phyloP scores from a whole-genome alignment of 2,113 vertebrate species.

The Paracanthobrama guichenoti region DNA sequence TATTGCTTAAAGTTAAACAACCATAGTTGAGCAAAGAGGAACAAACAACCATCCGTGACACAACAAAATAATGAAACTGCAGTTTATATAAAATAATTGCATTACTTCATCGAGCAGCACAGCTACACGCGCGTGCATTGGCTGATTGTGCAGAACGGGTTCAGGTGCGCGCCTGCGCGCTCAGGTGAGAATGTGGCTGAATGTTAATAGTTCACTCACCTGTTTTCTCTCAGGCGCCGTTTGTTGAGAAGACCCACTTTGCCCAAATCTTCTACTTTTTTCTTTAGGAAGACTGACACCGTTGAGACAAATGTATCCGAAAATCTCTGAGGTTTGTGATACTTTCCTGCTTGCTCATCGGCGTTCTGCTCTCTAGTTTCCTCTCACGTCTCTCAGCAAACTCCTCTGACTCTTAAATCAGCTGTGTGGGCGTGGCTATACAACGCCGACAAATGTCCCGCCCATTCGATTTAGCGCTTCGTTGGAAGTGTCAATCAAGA shows the following conservation, averaged over 20 bases:
- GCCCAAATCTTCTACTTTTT: background rate
- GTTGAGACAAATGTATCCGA: background rate
- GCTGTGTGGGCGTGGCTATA: conserved; percentile 51
- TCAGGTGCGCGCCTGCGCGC: conserved; percentile 23
- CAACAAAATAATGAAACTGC: too few species aligned
- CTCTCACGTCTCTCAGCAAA: conserved; percentile 36
- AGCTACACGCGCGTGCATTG: background rate
- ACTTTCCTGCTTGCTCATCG: background rate
- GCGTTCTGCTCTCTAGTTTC: background rate
- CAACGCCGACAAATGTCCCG: conserved; percentile 35
- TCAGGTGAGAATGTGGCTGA: background rate
- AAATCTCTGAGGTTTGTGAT: background rate
- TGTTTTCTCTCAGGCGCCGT: conserved; percentile 1
- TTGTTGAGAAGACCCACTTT: background rate
- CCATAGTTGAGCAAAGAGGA: too few species aligned
- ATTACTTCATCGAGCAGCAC: background rate
- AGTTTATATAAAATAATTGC: background rate
- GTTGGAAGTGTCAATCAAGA: conserved; percentile 28
- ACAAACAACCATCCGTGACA: too few species aligned
- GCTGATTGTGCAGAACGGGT: conserved; percentile 16
- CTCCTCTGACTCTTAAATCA: conserved; percentile 38
- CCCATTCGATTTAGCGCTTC: conserved; percentile 46
- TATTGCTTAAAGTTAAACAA: too few species aligned
- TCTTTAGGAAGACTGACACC: background rate
- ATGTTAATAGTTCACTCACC: background rate